These are phyloP conservation scores for Diarsia mendica DNA, from an alignment of 2,888 invertebrate species.

Conservation along the genomic window DNA sequence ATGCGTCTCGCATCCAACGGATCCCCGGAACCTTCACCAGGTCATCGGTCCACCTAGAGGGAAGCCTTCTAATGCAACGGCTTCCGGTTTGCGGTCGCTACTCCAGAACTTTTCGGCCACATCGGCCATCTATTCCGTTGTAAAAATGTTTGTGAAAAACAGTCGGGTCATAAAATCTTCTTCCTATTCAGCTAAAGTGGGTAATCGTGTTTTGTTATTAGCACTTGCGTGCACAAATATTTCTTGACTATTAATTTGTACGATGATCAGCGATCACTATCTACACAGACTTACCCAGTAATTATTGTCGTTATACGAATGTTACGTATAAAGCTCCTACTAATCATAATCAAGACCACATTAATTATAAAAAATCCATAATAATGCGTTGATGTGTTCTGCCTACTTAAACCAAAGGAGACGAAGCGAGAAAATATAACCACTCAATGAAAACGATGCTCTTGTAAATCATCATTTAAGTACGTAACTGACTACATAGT, in stretches of 20 bases:
- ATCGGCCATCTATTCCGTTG: too few relatives aligned
- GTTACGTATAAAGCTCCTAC: not conserved
- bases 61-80: too few relatives aligned
- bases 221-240: constrained; percentile 34
- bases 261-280: constrained; percentile 16
- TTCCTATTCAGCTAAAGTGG: too few relatives aligned
- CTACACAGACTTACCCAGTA: not conserved
- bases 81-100: too few relatives aligned
- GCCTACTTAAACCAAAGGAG: constrained; percentile 58
- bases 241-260: not conserved
- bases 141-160: too few relatives aligned
- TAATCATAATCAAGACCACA: not conserved
- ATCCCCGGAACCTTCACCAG: too few relatives aligned
- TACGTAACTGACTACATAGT: constrained; percentile 63
- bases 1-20: too few relatives aligned
- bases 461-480: constrained; percentile 55
- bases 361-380: too few relatives aligned
- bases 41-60: too few relatives aligned
- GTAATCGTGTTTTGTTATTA: not conserved
- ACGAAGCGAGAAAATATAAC: constrained; percentile 70
- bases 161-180: too few relatives aligned
- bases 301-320: constrained; percentile 33
- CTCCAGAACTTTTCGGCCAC: too few relatives aligned
- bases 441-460: constrained; percentile 54
- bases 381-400: constrained; percentile 38